phyloP scores from a whole-genome alignment of 1,140 invertebrate genomes.

The Stegodyphus mimosarum region DNA sequence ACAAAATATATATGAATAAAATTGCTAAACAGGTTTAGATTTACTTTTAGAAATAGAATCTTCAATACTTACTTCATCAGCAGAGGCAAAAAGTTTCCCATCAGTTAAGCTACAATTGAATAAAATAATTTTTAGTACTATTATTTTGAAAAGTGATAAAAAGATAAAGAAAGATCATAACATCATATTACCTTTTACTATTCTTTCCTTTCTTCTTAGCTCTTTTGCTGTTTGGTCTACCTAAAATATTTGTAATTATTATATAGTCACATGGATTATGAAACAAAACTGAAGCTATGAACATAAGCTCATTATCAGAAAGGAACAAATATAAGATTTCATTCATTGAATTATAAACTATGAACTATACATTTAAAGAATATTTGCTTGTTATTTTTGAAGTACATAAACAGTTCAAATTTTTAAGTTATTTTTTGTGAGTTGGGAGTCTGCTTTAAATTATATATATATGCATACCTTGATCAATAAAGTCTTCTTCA shows the following conservation, averaged over 20 bases:
- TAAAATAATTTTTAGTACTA: neutral
- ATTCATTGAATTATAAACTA: neutral
- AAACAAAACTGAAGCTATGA: too few relatives aligned
- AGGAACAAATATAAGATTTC: too few relatives aligned
- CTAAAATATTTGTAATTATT: too few relatives aligned
- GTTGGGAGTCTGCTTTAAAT: too few relatives aligned
- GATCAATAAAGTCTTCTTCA: slow-evolving; percentile 16
- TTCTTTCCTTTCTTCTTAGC: slow-evolving; percentile 28
- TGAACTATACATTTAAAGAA: neutral
- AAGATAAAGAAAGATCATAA: neutral
- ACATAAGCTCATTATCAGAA: too few relatives aligned
- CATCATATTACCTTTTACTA: slow-evolving; percentile 7
- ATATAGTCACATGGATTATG: too few relatives aligned
- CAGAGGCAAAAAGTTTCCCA: slow-evolving; percentile 35
- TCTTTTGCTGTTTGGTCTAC: neutral
- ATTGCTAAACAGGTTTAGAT: too few relatives aligned
- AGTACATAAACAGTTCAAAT: neutral
- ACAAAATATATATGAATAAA: too few relatives aligned
- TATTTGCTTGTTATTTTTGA: neutral
- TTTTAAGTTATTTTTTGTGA: too few relatives aligned
- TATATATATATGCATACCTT: neutral
- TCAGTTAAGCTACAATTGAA: slow-evolving; percentile 17
- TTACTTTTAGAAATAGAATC: too few relatives aligned
- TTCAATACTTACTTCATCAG: slow-evolving; percentile 48
- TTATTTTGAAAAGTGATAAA: neutral